Conservation (phyloP, 2,113 vertebrate species). For the Morone chrysops region DNA sequence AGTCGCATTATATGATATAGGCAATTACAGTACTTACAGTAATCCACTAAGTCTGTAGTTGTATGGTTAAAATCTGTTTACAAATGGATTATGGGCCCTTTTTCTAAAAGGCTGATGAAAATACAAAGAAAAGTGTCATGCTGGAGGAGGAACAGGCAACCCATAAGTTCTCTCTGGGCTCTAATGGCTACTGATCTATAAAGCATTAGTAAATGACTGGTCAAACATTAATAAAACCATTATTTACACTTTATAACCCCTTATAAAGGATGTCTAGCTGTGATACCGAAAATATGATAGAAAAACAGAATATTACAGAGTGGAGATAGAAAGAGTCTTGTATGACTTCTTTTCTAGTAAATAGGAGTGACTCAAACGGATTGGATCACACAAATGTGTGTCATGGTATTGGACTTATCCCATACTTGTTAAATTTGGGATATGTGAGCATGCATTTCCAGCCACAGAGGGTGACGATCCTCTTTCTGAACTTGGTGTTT, state of each 20-base stretch:
- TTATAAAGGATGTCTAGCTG: not conserved
- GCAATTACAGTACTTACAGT: too few relatives aligned
- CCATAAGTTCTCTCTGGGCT: not conserved
- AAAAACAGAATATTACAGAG: not conserved
- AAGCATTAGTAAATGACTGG: not conserved
- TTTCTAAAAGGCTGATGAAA: not conserved
- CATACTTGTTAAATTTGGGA: not conserved
- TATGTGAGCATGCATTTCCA: conserved; percentile 4
- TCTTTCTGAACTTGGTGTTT: conserved; percentile 4
- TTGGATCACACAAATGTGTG: not conserved
- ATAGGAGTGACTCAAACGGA: not conserved
- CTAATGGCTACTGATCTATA: not conserved
- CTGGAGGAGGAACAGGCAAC: not conserved
- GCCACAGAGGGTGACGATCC: not conserved
- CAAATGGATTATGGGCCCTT: not conserved
- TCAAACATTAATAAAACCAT: not conserved
- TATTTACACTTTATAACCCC: not conserved
- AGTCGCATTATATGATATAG: not conserved
- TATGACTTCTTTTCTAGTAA: not conserved
- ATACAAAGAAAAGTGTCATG: not conserved
- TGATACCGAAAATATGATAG: not conserved
- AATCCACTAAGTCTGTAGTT: not conserved
- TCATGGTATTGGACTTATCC: not conserved
- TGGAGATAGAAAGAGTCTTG: not conserved
- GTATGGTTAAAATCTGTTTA: not conserved